Percentiles rank a stretch among this genome's conserved stretches.
Evolutionary conservation across 2,888 invertebrate species (phyloP).

Genomic region (Zaprionus lineosus): DNA sequence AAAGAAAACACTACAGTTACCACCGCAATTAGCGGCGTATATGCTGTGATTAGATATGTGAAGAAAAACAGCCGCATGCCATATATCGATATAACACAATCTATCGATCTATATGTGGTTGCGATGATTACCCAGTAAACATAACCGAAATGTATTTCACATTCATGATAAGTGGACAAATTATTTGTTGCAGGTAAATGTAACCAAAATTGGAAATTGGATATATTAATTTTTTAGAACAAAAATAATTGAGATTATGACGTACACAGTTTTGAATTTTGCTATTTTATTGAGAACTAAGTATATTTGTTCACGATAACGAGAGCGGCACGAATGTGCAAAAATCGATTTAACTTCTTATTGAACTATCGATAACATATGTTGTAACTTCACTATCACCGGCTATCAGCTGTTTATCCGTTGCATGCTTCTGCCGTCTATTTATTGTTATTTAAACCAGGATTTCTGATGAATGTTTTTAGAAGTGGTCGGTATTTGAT

Average conservation of each 20-base stretch:
- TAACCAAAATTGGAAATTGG: not conserved
- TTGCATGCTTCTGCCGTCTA: slow-evolving; percentile 21
- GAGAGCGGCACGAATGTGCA: too few relatives aligned
- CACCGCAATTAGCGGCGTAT: slow-evolving; percentile 47
- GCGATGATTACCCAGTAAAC: too few relatives aligned
- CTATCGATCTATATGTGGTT: too few relatives aligned
- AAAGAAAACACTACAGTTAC: slow-evolving; percentile 25
- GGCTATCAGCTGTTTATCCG: slow-evolving; percentile 49
- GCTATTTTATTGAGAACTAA: too few relatives aligned
- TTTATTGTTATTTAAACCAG: slow-evolving; percentile 55
- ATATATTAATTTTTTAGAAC: not conserved
- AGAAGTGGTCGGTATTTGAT: slow-evolving; percentile 62
- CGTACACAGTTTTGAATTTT: too few relatives aligned
- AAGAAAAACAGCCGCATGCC: not conserved
- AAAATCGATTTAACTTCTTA: not conserved
- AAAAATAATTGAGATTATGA: not conserved
- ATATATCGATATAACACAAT: not conserved
- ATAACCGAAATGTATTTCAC: too few relatives aligned
- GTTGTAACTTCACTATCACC: slow-evolving; percentile 1
- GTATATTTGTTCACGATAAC: too few relatives aligned
- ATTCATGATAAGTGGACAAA: too few relatives aligned
- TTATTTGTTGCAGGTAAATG: too few relatives aligned
- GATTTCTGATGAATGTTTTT: slow-evolving; percentile 61
- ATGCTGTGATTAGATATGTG: slow-evolving; percentile 27
- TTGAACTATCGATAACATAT: not conserved